A percentile compares a stretch with the other conserved stretches of the same genome.
These are phyloP conservation scores for Sinocyclocheilus grahami DNA, from an alignment of 2,113 vertebrate genomes.

Conservation along the genomic window DNA sequence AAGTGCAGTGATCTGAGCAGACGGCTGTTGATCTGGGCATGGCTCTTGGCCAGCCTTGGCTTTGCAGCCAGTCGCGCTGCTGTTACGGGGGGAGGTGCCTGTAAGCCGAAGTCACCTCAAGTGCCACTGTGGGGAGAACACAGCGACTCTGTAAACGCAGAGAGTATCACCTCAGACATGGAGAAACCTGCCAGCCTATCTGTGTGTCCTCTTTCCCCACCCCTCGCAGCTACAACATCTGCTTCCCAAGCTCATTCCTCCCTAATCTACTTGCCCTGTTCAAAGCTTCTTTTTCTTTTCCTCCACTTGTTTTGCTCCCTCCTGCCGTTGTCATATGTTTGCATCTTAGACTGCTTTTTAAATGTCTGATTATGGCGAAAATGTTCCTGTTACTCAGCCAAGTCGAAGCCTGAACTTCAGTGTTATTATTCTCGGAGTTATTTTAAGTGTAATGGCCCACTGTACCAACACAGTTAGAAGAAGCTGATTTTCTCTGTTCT, in stretches of 20 bases:
- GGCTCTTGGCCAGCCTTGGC: conserved; percentile 32
- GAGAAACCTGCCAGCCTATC: conserved; percentile 38
- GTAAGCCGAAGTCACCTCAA: conserved; percentile 61
- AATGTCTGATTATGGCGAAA: conserved; percentile 28
- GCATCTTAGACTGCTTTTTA: conserved; percentile 25
- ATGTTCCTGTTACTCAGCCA: conserved; percentile 25
- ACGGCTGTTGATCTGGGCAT: conserved; percentile 41
- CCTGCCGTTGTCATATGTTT: conserved; percentile 20
- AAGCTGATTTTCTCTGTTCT: background rate
- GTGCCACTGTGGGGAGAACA: conserved; percentile 53
- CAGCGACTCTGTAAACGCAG: conserved; percentile 40
- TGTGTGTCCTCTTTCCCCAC: conserved; percentile 34
- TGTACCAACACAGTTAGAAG: background rate
- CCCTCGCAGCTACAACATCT: conserved; percentile 50
- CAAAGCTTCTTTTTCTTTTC: conserved; percentile 10
- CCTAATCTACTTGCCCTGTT: conserved; percentile 33
- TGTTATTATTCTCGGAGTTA: background rate
- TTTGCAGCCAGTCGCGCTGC: conserved; percentile 43
- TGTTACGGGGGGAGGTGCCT: conserved; percentile 46
- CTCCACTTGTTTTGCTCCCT: conserved; percentile 17
- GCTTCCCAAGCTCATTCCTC: conserved; percentile 42
- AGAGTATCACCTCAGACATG: conserved; percentile 24
- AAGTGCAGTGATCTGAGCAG: conserved; percentile 27
- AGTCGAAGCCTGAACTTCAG: background rate
- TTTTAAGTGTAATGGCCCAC: background rate